Base-by-base conservation (phyloP, 1,140 invertebrate genomes). In the Metopolophium dirhodum region DNA sequence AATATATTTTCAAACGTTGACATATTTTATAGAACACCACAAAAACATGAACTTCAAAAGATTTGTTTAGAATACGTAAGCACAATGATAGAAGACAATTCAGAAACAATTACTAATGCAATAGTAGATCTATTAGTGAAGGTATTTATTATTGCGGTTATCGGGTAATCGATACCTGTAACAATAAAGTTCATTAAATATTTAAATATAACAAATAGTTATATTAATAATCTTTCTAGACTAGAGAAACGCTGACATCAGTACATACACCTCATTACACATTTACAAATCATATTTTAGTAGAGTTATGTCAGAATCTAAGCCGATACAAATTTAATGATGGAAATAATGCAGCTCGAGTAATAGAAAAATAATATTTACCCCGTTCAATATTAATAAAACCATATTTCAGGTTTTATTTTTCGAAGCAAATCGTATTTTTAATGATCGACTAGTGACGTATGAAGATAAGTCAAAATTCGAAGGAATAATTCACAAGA, bases 401-500 rank as follows among this genome's bases (percentile, higher is more conserved):
- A 47, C 14, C 2, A 11, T 92, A 54, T 95, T 96, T 90, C 94
- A 97, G 96, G 96, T 97, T 30, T 96, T 98, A 94, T 95, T 96
- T 77, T 97, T 97, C 94, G 98, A 99, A 96, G 97, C 97, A 11
- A 95, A 96, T 47, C 95, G 97, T 94, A 96, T 98, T 94, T 99
- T 99, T 95, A 96, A 96, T 94, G 98, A 99, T 94, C 96, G 97
- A 94, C 95, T 99, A 45, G 96, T 97, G 7, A 96, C 96, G 57
- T 95, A 96, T 47, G 96, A 97, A 41, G 97, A 98, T 94, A 96
- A 96, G 86, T 95, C 95, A 7, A 96, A 96, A 94, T 98, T 98
- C 95, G 96, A 97, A 94, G 95, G 95, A 14, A 96, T 98, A 94
- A 94, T 97, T 6, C 95, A 95, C 68, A 95, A 95, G n/a, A 95